A percentile compares a stretch with the other conserved stretches of the same genome.
Evolutionary conservation across 2,888 invertebrate genomes (phyloP).

Genomic region (Netelia melanura): DNA sequence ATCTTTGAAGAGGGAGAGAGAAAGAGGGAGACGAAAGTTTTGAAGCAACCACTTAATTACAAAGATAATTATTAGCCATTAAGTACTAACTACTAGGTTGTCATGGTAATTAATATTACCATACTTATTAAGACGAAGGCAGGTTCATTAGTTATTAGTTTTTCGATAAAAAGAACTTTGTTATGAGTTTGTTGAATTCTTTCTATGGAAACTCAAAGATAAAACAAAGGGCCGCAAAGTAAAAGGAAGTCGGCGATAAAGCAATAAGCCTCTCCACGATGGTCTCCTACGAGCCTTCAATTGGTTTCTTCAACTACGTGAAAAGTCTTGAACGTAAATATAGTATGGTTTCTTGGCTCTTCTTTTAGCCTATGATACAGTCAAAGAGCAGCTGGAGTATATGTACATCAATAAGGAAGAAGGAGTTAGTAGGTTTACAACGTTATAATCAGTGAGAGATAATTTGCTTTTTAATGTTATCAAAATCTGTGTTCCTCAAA

Average conservation of each 20-base stretch:
- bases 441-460: conserved; percentile 50
- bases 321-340: conserved; percentile 51
- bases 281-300: conserved; percentile 52
- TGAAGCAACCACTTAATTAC: conserved; percentile 72
- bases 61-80: conserved; percentile 74
- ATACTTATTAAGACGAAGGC: conserved; percentile 66
- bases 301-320: conserved; percentile 24
- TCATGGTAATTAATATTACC: conserved; percentile 65
- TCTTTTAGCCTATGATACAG: conserved; percentile 35
- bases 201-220: conserved; percentile 51
- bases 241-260: conserved; percentile 46
- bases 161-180: conserved; percentile 71
- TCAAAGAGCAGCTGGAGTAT: conserved; percentile 61
- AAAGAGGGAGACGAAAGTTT: conserved; percentile 61
- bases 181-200: conserved; percentile 64
- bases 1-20: conserved; percentile 71
- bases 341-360: conserved; percentile 35
- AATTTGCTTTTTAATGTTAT: conserved; percentile 53
- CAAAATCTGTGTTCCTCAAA: conserved; percentile 39
- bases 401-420: conserved; percentile 42
- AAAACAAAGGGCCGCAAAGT: background rate
- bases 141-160: conserved; percentile 67
- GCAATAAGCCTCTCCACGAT: conserved; percentile 59
- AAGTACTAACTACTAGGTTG: conserved; percentile 66
- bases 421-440: conserved; percentile 48